phyloP scores from a whole-genome alignment of 2,888 invertebrate genomes.

The Patella pellucida region DNA sequence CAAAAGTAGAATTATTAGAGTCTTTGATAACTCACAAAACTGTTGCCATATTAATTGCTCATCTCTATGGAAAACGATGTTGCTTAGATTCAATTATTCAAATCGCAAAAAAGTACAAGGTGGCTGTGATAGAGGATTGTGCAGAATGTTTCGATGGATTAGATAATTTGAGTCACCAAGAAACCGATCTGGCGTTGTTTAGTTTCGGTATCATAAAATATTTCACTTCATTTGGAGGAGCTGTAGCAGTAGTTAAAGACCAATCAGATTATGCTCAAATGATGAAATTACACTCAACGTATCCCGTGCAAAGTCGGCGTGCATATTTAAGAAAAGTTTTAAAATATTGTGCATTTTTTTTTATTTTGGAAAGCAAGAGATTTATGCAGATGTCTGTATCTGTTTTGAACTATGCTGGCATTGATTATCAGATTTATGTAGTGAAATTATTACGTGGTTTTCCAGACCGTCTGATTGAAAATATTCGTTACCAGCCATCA shows the following conservation, averaged over 20 bases:
- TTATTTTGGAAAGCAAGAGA: slow-evolving; percentile 56
- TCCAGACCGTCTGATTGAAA: slow-evolving; percentile 58
- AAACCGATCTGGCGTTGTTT: slow-evolving; percentile 66
- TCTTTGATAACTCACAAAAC: slow-evolving; percentile 63
- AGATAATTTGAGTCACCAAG: slow-evolving; percentile 63
- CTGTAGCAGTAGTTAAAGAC: slow-evolving; percentile 66
- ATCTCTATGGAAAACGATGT: slow-evolving; percentile 67
- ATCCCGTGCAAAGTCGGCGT: slow-evolving; percentile 52
- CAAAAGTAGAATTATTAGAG: slow-evolving; percentile 62
- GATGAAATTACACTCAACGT: slow-evolving; percentile 48
- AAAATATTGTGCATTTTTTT: slow-evolving; percentile 62
- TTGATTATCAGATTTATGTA: slow-evolving; percentile 56
- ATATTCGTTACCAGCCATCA: slow-evolving; percentile 64
- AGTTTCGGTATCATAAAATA: slow-evolving; percentile 71
- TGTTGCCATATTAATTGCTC: slow-evolving; percentile 68
- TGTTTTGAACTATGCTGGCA: slow-evolving; percentile 42
- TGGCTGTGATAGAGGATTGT: slow-evolving; percentile 69
- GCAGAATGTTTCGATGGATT: slow-evolving; percentile 70
- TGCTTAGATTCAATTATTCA: slow-evolving; percentile 63
- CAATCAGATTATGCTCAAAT: slow-evolving; percentile 54
- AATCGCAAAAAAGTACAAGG: slow-evolving; percentile 52
- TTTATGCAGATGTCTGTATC: slow-evolving; percentile 52
- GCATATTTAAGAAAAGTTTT: slow-evolving; percentile 65
- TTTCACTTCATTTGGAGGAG: slow-evolving; percentile 69
- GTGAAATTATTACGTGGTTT: slow-evolving; percentile 67